Evolutionary conservation across 2,113 vertebrate species (phyloP).

Genomic region (Chamaetylas fuelleborni): DNA sequence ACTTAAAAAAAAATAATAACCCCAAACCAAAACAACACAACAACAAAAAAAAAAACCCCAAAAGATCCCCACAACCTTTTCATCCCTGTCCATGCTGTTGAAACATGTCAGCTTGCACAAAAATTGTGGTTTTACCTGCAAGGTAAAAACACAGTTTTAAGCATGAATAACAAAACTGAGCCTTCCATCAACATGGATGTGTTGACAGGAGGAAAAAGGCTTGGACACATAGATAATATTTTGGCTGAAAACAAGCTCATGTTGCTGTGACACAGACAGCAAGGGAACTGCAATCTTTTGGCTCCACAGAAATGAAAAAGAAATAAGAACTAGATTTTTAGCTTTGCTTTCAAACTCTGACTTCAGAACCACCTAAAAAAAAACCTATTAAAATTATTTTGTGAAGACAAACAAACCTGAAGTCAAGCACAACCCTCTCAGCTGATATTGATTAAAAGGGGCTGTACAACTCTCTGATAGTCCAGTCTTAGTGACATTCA

Average conservation of each 20-base stretch:
- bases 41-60: not conserved
- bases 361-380: not conserved
- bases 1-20: rapidly evolving
- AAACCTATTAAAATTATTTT: not conserved
- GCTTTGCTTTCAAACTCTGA: not conserved
- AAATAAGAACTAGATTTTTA: not conserved
- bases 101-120: not conserved
- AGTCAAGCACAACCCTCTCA: not conserved
- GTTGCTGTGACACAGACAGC: not conserved
- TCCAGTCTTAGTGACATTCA: not conserved
- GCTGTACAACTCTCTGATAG: not conserved
- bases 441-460: not conserved
- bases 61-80: not conserved
- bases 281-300: not conserved
- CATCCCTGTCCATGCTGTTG: not conserved
- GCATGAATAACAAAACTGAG: not conserved
- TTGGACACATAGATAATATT: not conserved
- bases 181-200: not conserved
- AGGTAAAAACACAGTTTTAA: not conserved
- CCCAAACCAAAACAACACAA: not conserved
- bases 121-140: not conserved
- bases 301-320: not conserved
- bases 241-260: not conserved
- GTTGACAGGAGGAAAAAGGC: not conserved
- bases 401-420: not conserved